phyloP scores from a whole-genome alignment of 2,888 invertebrate species.

The Eugnorisma glareosa region DNA sequence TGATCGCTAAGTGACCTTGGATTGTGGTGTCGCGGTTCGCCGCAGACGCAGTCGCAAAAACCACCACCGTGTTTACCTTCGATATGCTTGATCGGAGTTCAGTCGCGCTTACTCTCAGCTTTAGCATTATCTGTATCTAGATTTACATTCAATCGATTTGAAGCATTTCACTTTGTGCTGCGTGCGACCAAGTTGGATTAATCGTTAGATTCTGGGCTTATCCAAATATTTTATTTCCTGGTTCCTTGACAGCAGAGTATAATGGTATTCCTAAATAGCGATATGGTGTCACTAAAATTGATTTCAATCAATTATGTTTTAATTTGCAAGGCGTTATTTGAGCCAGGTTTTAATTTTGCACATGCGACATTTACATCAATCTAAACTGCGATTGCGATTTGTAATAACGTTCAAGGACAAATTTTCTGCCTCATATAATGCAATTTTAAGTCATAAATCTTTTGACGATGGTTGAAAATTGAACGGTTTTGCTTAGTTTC shows the following conservation, averaged over 20 bases:
- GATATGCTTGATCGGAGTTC: conserved; percentile 77
- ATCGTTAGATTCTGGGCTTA: not conserved
- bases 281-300: not conserved
- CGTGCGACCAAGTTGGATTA: not conserved
- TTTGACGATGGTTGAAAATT: conserved; percentile 65
- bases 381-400: conserved; percentile 73
- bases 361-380: conserved; percentile 71
- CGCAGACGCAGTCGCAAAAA: conserved; percentile 80
- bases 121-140: conserved; percentile 43
- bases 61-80: conserved; percentile 77
- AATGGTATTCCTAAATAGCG: not conserved
- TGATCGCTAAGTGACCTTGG: conserved; percentile 81
- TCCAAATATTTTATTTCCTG: conserved; percentile 3
- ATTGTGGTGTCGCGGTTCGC: conserved; percentile 81
- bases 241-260: not conserved
- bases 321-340: conserved; percentile 9
- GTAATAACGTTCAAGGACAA: conserved; percentile 79
- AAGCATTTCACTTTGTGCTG: conserved; percentile 18
- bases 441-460: conserved; percentile 75
- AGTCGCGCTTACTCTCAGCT: conserved; percentile 58
- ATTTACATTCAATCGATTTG: conserved; percentile 44
- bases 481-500: conserved; percentile 69
- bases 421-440: conserved; percentile 62
- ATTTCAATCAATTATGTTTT: conserved; percentile 9
- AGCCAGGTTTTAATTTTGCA: conserved; percentile 48